These are phyloP conservation scores for Chrysocyon brachyurus DNA, from an alignment of 2,797 vertebrate species.

Conservation along the genomic window DNA sequence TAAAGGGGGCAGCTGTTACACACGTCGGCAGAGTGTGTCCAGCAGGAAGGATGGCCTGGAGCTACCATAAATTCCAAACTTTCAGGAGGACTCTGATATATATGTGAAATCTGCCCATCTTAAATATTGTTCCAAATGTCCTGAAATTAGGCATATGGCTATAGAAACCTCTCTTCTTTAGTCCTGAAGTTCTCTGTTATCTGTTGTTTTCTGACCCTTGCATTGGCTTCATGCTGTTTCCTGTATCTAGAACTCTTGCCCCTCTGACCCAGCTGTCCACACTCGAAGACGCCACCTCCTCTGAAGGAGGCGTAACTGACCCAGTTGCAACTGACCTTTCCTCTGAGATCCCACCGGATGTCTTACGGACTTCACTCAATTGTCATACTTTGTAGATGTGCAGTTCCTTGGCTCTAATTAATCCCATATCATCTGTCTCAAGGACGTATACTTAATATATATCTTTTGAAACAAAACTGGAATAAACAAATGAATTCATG, in stretches of 20 bases:
- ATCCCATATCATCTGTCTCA: not conserved
- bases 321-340: not conserved
- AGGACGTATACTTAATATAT: not conserved
- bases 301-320: too few species aligned
- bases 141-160: not conserved
- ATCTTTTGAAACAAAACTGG: not conserved
- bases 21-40: not conserved
- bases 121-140: not conserved
- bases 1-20: not conserved
- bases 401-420: not conserved
- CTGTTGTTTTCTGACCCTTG: not conserved
- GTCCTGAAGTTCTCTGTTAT: not conserved
- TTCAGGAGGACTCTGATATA: conserved; percentile 4
- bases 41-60: not conserved
- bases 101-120: not conserved
- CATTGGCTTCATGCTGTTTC: not conserved
- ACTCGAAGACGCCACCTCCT: not conserved
- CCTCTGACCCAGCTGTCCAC: not conserved
- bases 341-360: not conserved
- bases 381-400: not conserved
- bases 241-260: not conserved
- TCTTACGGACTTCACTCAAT: not conserved
- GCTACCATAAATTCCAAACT: not conserved
- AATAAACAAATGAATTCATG: not conserved
- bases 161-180: not conserved